Conservation (phyloP, 2,888 invertebrate species). For the Ophonus ardosiacus region DNA sequence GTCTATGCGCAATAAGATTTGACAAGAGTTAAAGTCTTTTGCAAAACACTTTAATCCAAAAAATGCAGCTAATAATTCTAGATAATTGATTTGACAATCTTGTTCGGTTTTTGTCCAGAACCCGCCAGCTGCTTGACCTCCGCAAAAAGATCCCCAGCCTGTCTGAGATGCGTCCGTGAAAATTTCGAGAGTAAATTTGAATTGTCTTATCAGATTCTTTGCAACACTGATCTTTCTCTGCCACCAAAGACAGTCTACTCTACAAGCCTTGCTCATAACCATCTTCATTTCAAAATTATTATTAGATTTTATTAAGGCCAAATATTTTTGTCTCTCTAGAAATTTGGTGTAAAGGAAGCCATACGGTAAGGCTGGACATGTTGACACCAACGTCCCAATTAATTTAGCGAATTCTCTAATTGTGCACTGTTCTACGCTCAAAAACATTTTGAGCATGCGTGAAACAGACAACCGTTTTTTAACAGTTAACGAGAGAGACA, state of each 20-base stretch:
- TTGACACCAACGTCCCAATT: constrained; percentile 67
- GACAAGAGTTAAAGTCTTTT: too few species aligned
- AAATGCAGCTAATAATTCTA: constrained; percentile 66
- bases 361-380: constrained; percentile 70
- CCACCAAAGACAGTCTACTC: constrained; percentile 65
- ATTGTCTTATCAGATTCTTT: constrained; percentile 57
- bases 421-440: constrained; percentile 21
- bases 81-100: too few species aligned
- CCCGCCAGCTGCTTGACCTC: constrained; percentile 64
- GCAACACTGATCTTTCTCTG: constrained; percentile 53
- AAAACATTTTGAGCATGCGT: background rate
- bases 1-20: too few species aligned
- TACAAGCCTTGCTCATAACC: constrained; percentile 39
- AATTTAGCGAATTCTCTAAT: constrained; percentile 65
- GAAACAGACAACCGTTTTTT: background rate
- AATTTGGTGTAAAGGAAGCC: constrained; percentile 69
- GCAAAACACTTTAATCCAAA: too few species aligned
- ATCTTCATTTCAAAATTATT: constrained; percentile 64
- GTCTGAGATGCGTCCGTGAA: constrained; percentile 67
- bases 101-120: constrained; percentile 65
- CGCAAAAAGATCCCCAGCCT: constrained; percentile 67
- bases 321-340: constrained; percentile 61
- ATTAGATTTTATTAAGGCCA: constrained; percentile 63
- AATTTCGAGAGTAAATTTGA: constrained; percentile 65
- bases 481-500: constrained; percentile 15